Evolutionary conservation across 2,888 invertebrate genomes (phyloP).

Genomic region (Tineola bisselliella): DNA sequence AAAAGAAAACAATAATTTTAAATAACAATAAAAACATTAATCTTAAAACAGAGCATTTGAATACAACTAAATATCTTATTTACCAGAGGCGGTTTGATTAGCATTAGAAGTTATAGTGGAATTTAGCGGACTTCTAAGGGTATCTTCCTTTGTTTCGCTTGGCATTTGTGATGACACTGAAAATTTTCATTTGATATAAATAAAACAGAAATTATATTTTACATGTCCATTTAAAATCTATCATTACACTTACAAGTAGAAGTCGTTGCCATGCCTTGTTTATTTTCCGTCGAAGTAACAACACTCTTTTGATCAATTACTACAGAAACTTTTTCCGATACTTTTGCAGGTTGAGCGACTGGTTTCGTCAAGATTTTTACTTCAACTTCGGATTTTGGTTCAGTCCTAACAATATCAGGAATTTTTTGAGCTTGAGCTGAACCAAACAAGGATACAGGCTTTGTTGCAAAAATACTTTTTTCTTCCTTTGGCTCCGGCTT

Average conservation of each 20-base stretch:
- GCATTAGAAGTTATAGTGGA: constrained; percentile 28
- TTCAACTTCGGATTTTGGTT: constrained; percentile 24
- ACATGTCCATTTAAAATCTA: no score
- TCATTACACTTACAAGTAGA: no score
- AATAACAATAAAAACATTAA: background rate
- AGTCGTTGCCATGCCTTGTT: no score
- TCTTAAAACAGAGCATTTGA: background rate
- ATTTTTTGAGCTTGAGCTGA: constrained; percentile 23
- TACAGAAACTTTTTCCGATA: background rate
- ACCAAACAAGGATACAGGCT: constrained; percentile 25
- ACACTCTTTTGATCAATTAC: no score
- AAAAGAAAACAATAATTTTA: background rate
- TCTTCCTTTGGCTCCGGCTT: background rate
- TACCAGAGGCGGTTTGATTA: constrained; percentile 25
- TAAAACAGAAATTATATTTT: no score
- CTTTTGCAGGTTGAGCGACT: background rate
- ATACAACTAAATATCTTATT: constrained; percentile 4
- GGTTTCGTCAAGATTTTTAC: constrained; percentile 19
- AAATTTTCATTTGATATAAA: background rate
- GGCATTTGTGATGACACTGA: constrained; percentile 16
- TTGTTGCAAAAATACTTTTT: constrained; percentile 27
- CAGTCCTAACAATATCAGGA: constrained; percentile 17
- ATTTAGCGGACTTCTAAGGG: constrained; percentile 16
- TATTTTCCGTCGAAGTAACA: no score
- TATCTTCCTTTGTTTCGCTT: constrained; percentile 16